Percentiles rank a stretch among this genome's conserved stretches.
phyloP scores from a whole-genome alignment of 2,888 invertebrate species.

The Yponomeuta plumbellus region DNA sequence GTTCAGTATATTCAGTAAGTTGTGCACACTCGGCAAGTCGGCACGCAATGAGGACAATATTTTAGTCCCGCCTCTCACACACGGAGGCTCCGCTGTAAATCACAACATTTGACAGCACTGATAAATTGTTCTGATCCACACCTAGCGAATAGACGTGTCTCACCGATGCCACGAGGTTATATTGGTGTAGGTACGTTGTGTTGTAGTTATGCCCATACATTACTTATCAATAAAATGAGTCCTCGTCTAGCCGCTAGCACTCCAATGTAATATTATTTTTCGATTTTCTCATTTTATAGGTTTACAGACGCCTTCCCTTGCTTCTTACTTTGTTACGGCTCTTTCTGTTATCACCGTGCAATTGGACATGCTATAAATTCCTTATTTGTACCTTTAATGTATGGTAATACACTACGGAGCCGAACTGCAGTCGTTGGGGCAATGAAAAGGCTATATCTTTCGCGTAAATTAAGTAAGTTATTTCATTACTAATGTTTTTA shows the following conservation, averaged over 20 bases:
- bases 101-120: constrained; percentile 45
- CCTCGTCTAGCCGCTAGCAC: constrained; percentile 14
- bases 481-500: constrained; percentile 42
- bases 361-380: constrained; percentile 9
- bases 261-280: constrained; percentile 3
- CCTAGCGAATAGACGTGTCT: constrained; percentile 27
- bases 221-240: constrained; percentile 27
- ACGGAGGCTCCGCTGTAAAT: constrained; percentile 37
- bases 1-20: neutral
- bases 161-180: constrained; percentile 21
- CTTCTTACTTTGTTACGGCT: constrained; percentile 10
- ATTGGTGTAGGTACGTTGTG: constrained; percentile 23
- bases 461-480: constrained; percentile 42
- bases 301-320: constrained; percentile 11
- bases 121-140: constrained; percentile 43
- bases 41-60: constrained; percentile 20
- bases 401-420: constrained; percentile 3
- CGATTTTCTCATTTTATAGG: constrained; percentile 16
- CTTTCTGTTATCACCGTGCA: neutral
- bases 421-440: constrained; percentile 4
- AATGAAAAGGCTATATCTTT: constrained; percentile 29
- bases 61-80: constrained; percentile 27
- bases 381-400: constrained; percentile 1
- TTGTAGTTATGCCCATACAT: constrained; percentile 26
- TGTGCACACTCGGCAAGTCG: constrained; percentile 1